Evolutionary conservation across 2,113 vertebrate genomes (phyloP), one percentile per base, ranked within the genome.

Genomic region (Syngnathus scovelli): DNA sequence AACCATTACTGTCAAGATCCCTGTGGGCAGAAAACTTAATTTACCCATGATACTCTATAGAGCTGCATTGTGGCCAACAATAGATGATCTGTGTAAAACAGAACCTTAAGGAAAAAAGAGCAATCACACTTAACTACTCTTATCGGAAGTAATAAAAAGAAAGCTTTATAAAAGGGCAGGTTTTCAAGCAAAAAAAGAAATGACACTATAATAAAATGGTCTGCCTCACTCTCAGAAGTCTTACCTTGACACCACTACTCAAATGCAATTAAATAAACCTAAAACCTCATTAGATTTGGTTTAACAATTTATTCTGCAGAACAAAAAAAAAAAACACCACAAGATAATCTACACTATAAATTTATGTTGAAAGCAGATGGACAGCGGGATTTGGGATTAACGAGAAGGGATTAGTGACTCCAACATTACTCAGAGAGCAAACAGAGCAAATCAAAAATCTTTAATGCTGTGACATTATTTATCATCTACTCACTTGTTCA

Each of bases 351-450:
- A 83, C 81, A 80, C 79, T 85, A 83, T 83, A 80, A 88, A 89
- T 86, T 87, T 77, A 69, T 78, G 84, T 80, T 62, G 75, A 78
- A 84, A 88, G 83, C 86, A 88, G 89, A 89, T 82, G 76, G 90
- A 89, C 86, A 85, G 83, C 87, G 81, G 83, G 87, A 90, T 87
- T 83, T 77, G 62, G 85, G 90, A 90, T 90, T 90, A 90, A 80
- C 72, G 37, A 77, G 74, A 74, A 66, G 79, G 85, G 89, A 90
- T 91, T 88, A 88, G 81, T 82, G 70, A 74, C 83, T 77, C 64
- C 62, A 15, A 82, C 77, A 80, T 85, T 86, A 82, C 71, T 87
- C 80, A 80, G 77, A 78, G 71, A 78, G 80, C 72, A 83, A 83
- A 86, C 60, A 70, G 81, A 81, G 77, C 74, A 83, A 91, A 91